Evolutionary conservation across 2,797 vertebrate species (phyloP).

Genomic region (Acomys russatus): DNA sequence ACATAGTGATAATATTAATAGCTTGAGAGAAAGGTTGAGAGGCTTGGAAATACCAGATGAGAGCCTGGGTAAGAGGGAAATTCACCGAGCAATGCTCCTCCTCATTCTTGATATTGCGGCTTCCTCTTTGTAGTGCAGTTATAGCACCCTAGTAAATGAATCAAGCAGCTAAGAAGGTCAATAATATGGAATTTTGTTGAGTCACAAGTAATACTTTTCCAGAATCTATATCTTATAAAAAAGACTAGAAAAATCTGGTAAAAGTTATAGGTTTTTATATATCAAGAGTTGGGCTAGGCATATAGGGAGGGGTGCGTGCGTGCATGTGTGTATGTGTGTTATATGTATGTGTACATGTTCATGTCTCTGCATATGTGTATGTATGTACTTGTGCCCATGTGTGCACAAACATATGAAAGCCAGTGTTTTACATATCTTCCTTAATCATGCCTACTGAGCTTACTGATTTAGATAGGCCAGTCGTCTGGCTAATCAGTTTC

Average conservation of each 20-base stretch:
- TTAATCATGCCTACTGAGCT: background rate
- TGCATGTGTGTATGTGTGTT: background rate
- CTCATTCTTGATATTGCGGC: background rate
- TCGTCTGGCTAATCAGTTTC: background rate
- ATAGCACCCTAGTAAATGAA: constrained; percentile 28
- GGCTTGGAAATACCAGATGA: background rate
- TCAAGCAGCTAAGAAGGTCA: constrained; percentile 22
- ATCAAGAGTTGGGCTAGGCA: constrained; percentile 23
- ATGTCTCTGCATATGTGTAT: background rate
- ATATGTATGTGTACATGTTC: background rate
- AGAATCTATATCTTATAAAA: constrained; percentile 53
- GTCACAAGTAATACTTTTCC: constrained; percentile 48
- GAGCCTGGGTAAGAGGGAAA: constrained; percentile 29
- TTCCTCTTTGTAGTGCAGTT: background rate
- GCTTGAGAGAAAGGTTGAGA: constrained; percentile 57
- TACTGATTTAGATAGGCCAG: background rate
- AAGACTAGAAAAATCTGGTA: constrained; percentile 22
- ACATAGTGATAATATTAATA: constrained; percentile 72
- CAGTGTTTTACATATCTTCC: background rate
- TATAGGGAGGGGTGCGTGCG: background rate
- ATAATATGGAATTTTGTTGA: background rate
- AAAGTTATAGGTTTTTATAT: constrained; percentile 31
- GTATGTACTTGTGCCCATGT: background rate
- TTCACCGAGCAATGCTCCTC: constrained; percentile 14
- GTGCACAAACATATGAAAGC: background rate